Evolutionary conservation across 2,113 vertebrate genomes (phyloP), one percentile per base, ranked within the genome.

Genomic region (Cyphotilapia sp.): DNA sequence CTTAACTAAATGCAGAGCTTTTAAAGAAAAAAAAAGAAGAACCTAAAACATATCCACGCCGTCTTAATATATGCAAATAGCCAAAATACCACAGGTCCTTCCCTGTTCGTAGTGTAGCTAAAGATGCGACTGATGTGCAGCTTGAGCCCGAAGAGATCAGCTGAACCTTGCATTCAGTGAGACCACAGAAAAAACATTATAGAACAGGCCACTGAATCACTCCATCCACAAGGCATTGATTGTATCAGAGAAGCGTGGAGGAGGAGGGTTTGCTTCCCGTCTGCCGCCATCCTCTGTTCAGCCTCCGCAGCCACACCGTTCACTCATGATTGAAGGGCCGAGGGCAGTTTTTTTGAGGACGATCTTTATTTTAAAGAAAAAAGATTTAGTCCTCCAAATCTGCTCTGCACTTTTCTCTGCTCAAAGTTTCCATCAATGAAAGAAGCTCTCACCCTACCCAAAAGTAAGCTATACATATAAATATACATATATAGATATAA

Each of bases 391-490:
- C 86, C 82, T 45, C n/a, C 13, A 53, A 78, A 4, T 45, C 47
- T 33, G 57, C 54, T 90, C 81, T 83, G 82, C 53, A 54, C n/a
- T 74, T 63, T 87, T 66, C 59, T 66, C 29, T 61, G 42, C 12
- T 51, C 10, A 83, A 74, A 59, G 40, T 85, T 54, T 88, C 78
- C 9, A 27, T 87, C 49, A 40, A 29, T 5, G 53, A 83, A 42
- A 87, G 17, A 85, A 92, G 85, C 90, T 85, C 80, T 69, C 93
- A 95, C 95, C 96, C 95, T 97, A 97, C 96, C 95, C 96, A 95
- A 91, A 94, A 97, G 97, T 98, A 98, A 98, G 97, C 97, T 98
- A 98, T 96, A 86, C 81, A 81, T 90, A 93, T 93, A 93, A 86
- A 94, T 91, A 94, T 85, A 93, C 94, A 95, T 95, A 96, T 92